A percentile compares a stretch with the other conserved stretches of the same genome.
phyloP scores from a whole-genome alignment of 2,113 vertebrate genomes.

The Urocolius indicus region DNA sequence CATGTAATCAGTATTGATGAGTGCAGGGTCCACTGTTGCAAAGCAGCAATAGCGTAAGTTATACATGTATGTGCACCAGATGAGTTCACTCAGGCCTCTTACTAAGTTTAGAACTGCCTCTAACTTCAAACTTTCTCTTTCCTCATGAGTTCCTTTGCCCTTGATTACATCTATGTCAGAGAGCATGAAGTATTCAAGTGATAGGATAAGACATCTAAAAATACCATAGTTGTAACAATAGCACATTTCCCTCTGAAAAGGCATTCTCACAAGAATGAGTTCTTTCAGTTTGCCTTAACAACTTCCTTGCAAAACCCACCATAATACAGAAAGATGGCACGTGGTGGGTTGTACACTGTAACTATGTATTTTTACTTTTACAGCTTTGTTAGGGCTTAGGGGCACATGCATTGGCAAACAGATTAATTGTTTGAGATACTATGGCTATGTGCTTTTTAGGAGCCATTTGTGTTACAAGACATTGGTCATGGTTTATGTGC shows the following conservation, averaged over 20 bases:
- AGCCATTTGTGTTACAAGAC: neutral
- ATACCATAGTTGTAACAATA: neutral
- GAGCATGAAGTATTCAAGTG: neutral
- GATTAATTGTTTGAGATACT: neutral
- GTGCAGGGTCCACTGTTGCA: neutral
- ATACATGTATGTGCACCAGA: neutral
- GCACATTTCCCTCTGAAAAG: neutral
- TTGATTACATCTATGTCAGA: neutral
- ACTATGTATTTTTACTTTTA: neutral
- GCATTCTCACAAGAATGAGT: neutral
- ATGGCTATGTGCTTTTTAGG: neutral
- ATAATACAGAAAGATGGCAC: neutral
- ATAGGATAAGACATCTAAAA: neutral
- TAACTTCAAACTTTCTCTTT: neutral
- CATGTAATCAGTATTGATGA: neutral
- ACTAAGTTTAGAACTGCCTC: neutral
- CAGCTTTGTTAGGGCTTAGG: neutral
- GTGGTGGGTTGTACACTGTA: fast-evolving
- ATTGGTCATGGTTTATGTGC: neutral
- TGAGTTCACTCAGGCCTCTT: neutral
- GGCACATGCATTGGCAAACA: neutral
- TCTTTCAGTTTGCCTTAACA: neutral
- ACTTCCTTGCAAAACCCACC: neutral
- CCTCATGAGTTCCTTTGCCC: neutral
- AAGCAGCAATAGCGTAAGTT: neutral